Evolutionary conservation across 2,113 vertebrate genomes (phyloP).

Genomic region (Macrotis lagotis): DNA sequence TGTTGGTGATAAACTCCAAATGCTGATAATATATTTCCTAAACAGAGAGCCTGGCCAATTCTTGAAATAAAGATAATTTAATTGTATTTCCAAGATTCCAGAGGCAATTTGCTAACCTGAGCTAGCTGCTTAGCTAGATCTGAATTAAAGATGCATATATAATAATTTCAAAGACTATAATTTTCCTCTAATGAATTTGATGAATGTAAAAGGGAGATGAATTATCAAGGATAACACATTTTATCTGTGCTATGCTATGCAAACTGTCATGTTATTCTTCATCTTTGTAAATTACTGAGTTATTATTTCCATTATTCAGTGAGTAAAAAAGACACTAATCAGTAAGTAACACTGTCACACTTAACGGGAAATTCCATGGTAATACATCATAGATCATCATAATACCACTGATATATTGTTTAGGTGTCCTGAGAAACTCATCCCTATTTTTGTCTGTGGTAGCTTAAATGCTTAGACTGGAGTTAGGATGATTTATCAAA

Average conservation of each 20-base stretch:
- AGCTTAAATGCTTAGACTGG: background rate
- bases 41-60: background rate
- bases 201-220: background rate
- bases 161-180: background rate
- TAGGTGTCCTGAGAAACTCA: background rate
- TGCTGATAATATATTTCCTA: background rate
- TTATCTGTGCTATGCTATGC: background rate
- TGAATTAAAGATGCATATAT: background rate
- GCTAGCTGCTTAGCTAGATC: background rate
- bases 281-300: background rate
- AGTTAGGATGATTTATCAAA: background rate
- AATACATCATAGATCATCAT: background rate
- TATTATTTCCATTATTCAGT: background rate
- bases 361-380: background rate
- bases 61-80: slow-evolving; percentile 31
- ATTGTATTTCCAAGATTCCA: slow-evolving; percentile 21
- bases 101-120: slow-evolving; percentile 10
- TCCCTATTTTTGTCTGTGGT: background rate
- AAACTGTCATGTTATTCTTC: background rate
- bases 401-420: background rate
- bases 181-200: slow-evolving; percentile 10
- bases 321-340: background rate
- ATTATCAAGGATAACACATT: background rate
- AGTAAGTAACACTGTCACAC: background rate
- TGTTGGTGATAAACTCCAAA: background rate